Base-by-base conservation (phyloP, 2,797 vertebrate species). In the Mus minutoides region DNA sequence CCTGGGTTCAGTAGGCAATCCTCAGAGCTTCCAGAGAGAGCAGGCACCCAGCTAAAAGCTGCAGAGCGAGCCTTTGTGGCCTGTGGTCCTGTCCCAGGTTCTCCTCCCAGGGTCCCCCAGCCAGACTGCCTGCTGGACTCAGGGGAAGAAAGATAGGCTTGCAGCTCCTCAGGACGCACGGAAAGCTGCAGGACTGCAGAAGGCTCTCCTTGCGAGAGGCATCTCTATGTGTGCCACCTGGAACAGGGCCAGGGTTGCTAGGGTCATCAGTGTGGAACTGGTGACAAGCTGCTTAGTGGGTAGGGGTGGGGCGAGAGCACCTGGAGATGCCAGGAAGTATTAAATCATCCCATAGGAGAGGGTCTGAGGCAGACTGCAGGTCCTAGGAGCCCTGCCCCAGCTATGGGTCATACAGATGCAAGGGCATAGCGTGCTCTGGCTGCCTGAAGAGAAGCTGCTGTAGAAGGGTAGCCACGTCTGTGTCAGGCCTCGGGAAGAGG, bases 151-250 rank as follows among this genome's bases (percentile, higher is more conserved):
- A 76, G 58, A 26, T 10, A 62, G 34, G 14, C 26, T 21, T 43
- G 21, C 6, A 34, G 19, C 19, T n/a, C 8, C 24, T 26, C 46
- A 3, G 14, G 34, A 21, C 6, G 8, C 29, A 29, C 29, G 2
- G 2, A 64, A 46, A 69, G 11, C 75, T 11, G 0, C 62, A 17
- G 21, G 7, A 5, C 6, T 29, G 0, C 0, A 0, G 34, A 24
- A 26, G 4, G 71, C 9, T 16, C n/a, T 64, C 31, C 58, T 21
- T 17, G 40, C 40, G 24, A n/a, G 46, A 86, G n/a, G 5, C 49
- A 2, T 56, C 4, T 0, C 6, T 21, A 37, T 12, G 21, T 37
- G 9, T 52, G 49, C 52, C 52, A 31, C 29, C 26, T 83, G 40
- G 58, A 21, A 3, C 26, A 34, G 80, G 24, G 22, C 29, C 80